Percentiles rank a stretch among this genome's conserved stretches.
phyloP scores from a whole-genome alignment of 1,140 invertebrate species.

The Brachionus rubens region DNA sequence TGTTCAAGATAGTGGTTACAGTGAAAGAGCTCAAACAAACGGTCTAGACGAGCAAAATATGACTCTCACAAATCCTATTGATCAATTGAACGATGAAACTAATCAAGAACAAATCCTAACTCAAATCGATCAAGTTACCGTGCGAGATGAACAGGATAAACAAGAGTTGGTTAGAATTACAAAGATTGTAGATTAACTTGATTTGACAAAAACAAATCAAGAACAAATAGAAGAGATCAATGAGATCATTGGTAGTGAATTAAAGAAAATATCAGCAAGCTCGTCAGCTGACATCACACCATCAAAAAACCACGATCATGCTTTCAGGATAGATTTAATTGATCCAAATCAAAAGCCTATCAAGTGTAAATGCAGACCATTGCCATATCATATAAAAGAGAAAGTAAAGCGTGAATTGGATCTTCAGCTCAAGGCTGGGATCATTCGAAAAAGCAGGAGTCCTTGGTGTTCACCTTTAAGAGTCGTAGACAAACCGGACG shows the following conservation, averaged over 20 bases:
- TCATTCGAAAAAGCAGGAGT: neutral
- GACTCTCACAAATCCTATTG: neutral
- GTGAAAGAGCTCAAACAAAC: no score
- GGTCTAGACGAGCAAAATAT: neutral
- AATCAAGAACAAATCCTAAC: neutral
- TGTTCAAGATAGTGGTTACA: neutral
- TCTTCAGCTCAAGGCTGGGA: neutral
- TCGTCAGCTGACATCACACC: no score
- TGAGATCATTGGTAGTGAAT: neutral
- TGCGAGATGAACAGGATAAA: neutral
- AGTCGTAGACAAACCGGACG: neutral
- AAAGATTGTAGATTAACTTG: neutral
- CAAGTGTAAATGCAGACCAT: neutral
- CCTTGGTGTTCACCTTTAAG: neutral
- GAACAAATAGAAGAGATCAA: neutral
- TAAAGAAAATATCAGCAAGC: no score
- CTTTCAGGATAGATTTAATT: no score
- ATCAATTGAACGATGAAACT: neutral
- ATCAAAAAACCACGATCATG: no score
- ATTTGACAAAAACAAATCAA: neutral
- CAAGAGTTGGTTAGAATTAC: neutral
- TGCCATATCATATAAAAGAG: neutral
- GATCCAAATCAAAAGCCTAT: no score
- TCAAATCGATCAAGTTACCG: neutral
- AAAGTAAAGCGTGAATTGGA: neutral